phyloP scores from a whole-genome alignment of 1,140 invertebrate genomes.

The Hormaphis cornu region DNA sequence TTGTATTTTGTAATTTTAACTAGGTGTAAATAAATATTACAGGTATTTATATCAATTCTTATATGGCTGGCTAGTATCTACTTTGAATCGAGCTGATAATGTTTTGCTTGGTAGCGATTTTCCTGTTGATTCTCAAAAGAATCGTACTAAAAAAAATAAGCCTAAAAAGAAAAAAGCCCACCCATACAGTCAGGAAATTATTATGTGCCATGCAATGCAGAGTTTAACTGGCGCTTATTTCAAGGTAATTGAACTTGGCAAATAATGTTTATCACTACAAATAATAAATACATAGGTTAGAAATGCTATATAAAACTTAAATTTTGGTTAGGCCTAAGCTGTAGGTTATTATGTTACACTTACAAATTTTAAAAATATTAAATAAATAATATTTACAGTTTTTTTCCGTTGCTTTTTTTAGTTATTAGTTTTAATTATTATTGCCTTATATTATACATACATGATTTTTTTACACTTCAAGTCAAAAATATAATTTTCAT shows the following conservation, averaged over 20 bases:
- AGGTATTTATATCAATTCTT: conserved; percentile 92
- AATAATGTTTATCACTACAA: too few relatives aligned
- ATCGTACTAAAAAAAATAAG: conserved; percentile 44
- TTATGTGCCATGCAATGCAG: conserved; percentile 79
- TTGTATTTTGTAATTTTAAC: background rate
- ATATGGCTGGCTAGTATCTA: conserved; percentile 86
- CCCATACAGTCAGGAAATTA: conserved; percentile 71
- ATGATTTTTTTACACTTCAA: too few relatives aligned
- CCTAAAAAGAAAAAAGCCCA: conserved; percentile 61
- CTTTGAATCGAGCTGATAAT: conserved; percentile 77
- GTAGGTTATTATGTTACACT: too few relatives aligned
- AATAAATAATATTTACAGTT: too few relatives aligned
- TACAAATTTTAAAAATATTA: too few relatives aligned
- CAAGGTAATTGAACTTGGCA: conserved; percentile 56
- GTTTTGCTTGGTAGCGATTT: conserved; percentile 68
- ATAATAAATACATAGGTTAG: too few relatives aligned
- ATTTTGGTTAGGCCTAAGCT: too few relatives aligned
- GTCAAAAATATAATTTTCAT: too few relatives aligned
- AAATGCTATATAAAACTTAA: too few relatives aligned
- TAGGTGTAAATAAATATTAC: conserved; percentile 22
- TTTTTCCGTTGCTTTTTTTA: too few relatives aligned
- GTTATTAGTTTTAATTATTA: too few relatives aligned
- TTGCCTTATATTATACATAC: too few relatives aligned
- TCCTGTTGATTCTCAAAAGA: conserved; percentile 41
- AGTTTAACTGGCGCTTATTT: conserved; percentile 92